Evolutionary conservation across 2,888 invertebrate species (phyloP).

Genomic region (Dioctria rufipes): DNA sequence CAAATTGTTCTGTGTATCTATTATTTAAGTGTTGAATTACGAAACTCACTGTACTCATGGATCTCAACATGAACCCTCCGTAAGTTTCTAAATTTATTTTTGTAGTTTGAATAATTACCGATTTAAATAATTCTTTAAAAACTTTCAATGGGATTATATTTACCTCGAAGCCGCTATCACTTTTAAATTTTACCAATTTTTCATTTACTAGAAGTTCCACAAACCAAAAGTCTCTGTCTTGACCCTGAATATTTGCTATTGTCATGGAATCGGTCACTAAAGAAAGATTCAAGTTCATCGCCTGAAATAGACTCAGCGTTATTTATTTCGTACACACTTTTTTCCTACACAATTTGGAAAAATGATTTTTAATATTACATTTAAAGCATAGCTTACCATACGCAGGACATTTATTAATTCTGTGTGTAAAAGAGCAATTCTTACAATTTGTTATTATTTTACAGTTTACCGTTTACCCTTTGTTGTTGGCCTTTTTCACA

Average conservation of each 20-base stretch:
- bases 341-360: background rate
- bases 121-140: conserved; percentile 2
- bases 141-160: conserved; percentile 3
- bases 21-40: too few species aligned
- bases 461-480: background rate
- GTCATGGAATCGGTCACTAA: too few species aligned
- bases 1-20: too few species aligned
- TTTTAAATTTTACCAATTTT: too few species aligned
- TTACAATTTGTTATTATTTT: too few species aligned
- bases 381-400: conserved; percentile 7
- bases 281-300: too few species aligned
- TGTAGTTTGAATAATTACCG: background rate
- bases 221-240: background rate
- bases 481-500: background rate
- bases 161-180: too few species aligned
- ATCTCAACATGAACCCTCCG: background rate
- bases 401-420: conserved; percentile 4
- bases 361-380: too few species aligned
- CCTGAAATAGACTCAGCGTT: background rate
- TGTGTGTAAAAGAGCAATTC: background rate
- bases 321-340: background rate
- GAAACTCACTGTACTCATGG: background rate
- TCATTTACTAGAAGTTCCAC: background rate
- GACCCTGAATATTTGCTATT: too few species aligned
- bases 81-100: background rate